A percentile compares a stretch with the other conserved stretches of the same genome.
phyloP scores from a whole-genome alignment of 1,140 invertebrate species.

The Zaprionus inermis region DNA sequence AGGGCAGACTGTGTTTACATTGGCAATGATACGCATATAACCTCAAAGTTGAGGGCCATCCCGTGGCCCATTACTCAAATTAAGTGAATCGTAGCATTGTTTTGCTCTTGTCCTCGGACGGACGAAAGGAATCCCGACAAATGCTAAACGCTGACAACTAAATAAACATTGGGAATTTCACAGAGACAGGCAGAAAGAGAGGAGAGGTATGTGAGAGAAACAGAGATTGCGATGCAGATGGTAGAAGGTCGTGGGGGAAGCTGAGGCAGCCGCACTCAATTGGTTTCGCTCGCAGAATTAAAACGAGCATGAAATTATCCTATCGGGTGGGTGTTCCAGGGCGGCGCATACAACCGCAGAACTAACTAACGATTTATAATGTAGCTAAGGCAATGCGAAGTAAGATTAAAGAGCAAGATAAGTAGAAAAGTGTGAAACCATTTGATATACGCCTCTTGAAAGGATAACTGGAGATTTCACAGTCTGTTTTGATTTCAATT shows the following conservation, averaged over 20 bases:
- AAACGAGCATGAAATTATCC: conserved; percentile 72
- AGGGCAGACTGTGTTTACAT: conserved; percentile 65
- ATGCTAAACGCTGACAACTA: conserved; percentile 12
- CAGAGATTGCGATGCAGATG: conserved; percentile 12
- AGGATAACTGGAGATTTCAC: neutral
- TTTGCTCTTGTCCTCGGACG: conserved; percentile 62
- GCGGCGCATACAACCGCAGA: neutral
- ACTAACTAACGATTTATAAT: neutral
- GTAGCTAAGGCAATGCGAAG: neutral
- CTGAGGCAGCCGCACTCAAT: conserved; percentile 64
- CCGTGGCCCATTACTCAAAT: conserved; percentile 80
- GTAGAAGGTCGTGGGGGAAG: neutral
- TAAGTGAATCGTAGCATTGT: conserved; percentile 82
- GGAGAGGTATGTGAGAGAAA: neutral
- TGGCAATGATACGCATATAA: conserved; percentile 77
- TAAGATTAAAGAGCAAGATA: neutral
- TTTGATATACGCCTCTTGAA: neutral
- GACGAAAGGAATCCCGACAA: conserved; percentile 7
- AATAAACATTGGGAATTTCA: conserved; percentile 8
- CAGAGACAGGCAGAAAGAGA: conserved; percentile 13
- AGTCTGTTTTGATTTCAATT: neutral
- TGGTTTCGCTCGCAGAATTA: conserved; percentile 77
- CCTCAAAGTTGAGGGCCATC: conserved; percentile 59
- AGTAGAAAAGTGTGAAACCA: neutral
- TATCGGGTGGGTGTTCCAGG: neutral